Evolutionary conservation across 2,113 vertebrate genomes (phyloP).

Genomic region (Athene noctua): DNA sequence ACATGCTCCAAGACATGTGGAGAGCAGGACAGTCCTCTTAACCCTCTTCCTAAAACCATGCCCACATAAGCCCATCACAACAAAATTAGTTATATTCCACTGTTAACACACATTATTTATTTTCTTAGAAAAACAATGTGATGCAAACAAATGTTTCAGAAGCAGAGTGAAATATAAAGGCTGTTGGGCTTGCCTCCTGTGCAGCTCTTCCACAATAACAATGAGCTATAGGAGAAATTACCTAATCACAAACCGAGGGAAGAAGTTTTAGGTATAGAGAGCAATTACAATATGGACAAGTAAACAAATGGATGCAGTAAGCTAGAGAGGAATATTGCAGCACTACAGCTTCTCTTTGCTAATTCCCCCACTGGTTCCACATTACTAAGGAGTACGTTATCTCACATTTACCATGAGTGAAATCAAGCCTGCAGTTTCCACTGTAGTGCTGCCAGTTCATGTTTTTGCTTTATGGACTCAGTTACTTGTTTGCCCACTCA

Average conservation of each 20-base stretch:
- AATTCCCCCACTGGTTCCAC: neutral
- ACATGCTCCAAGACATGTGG: neutral
- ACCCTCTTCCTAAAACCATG: neutral
- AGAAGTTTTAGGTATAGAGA: neutral
- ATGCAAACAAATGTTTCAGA: neutral
- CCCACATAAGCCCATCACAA: neutral
- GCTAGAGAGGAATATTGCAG: neutral
- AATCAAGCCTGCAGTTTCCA: neutral
- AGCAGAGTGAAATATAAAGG: neutral
- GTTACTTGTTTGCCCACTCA: neutral
- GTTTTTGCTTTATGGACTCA: neutral
- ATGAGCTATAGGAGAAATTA: neutral
- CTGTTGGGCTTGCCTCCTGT: neutral
- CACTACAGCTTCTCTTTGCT: neutral
- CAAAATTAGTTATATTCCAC: neutral
- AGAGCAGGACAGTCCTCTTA: neutral
- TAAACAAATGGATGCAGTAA: neutral
- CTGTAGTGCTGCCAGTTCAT: neutral
- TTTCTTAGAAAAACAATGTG: neutral
- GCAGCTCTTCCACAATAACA: neutral
- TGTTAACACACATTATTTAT: neutral
- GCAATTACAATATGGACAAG: neutral
- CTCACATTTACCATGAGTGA: neutral
- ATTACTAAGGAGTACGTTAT: neutral
- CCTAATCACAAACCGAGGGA: neutral